Evolutionary conservation across 2,113 vertebrate species (phyloP).

Genomic region (Connochaetes taurinus): DNA sequence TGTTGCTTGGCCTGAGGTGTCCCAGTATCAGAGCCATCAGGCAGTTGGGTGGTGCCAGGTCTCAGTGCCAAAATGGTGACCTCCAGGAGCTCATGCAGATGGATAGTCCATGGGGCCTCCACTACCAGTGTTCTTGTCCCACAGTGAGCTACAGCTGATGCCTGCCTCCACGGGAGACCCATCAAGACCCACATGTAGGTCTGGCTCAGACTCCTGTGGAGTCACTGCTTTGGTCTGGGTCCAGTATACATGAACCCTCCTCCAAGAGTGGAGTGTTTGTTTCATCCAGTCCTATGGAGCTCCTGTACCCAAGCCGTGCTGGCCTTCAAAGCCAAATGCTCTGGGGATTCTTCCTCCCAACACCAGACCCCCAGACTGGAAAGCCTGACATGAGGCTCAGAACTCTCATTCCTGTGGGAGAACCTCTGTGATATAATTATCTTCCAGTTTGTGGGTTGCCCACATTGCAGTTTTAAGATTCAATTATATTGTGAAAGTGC

Average conservation of each 20-base stretch:
- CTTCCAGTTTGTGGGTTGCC: not conserved
- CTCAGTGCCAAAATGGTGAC: not conserved
- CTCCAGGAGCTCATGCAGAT: not conserved
- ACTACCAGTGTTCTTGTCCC: not conserved
- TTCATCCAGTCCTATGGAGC: not conserved
- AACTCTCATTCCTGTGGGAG: not conserved
- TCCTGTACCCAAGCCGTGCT: not conserved
- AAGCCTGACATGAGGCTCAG: not conserved
- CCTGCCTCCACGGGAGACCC: not conserved
- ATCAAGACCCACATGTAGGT: not conserved
- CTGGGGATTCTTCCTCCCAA: not conserved
- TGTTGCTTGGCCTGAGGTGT: not conserved
- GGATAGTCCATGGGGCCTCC: not conserved
- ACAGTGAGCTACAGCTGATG: not conserved
- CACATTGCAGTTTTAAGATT: not conserved
- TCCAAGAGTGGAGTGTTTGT: not conserved
- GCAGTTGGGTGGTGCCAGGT: not conserved
- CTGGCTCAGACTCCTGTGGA: not conserved
- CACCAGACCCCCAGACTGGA: not conserved
- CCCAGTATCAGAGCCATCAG: not conserved
- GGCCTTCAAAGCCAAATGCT: not conserved
- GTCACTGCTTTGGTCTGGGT: not conserved
- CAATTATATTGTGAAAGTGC: not conserved
- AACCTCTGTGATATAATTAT: not conserved
- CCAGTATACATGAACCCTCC: not conserved